Base-by-base conservation (phyloP, 2,888 invertebrate species). In the Polymixis lichenea region DNA sequence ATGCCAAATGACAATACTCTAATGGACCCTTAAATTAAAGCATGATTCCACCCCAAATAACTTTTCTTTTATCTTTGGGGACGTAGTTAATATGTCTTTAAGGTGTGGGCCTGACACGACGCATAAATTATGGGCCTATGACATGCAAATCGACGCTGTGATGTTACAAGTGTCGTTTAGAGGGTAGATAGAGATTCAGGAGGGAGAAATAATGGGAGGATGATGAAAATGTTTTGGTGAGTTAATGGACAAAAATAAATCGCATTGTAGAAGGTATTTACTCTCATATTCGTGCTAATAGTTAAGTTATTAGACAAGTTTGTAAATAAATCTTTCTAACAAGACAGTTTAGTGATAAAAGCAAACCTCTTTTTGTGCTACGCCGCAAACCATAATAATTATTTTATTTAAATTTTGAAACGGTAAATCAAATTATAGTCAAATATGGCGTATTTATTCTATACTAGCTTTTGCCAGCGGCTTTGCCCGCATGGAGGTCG, bases 81-180 rank as follows among this genome's bases (percentile, higher is more conserved):
- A 71, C 67, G 46, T 75, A 77, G 82, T 86, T 88, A 88, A 83
- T 81, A 78, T 73, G 75, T 81, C 78, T 83, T 73, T n/a, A 55
- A 82, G 61, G 78, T 82, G 73, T 74, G 62, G 56, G 64, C n/a
- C 58, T 17, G 22, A 56, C 64, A 5, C 19, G 56, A 13, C 64
- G 72, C 64, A 86, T 86, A 86, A 83, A 86, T 86, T 87, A 73
- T 49, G 19, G 22, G 7, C 61, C 80, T 86, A 72, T 77, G 76
- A 61, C 67, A 86, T 81, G 86, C 77, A 86, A 86, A 86, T 86
- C 75, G 7, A 13, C 51, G 60, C 77, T 77, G 64, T 76, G 78
- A 85, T 61, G 71, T 82, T 70, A 85, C 68, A 60, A 85, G 82
- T 82, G 62, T 60, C 64, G 25, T 72, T 69, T 32, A 15, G 15